Evolutionary conservation across 2,113 vertebrate species (phyloP).

Genomic region (Ceyx margarethae): DNA sequence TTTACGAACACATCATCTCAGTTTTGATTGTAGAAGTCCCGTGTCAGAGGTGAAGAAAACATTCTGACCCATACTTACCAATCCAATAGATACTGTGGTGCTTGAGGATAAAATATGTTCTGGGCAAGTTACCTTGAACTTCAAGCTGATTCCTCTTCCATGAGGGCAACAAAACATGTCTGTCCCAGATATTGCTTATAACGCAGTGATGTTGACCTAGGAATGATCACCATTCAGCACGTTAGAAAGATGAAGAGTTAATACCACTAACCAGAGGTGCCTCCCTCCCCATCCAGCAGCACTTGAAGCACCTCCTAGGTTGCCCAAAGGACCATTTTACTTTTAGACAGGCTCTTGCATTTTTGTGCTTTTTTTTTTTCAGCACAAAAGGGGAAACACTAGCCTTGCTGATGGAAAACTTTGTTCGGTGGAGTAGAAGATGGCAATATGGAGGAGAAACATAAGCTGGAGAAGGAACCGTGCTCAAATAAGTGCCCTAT

Average conservation of each 20-base stretch:
- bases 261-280: background rate
- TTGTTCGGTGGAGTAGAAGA: background rate
- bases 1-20: background rate
- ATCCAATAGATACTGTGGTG: background rate
- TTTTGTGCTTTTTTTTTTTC: background rate
- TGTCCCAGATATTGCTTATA: background rate
- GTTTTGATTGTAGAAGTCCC: background rate
- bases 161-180: background rate
- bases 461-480: background rate
- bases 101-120: background rate
- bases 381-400: conserved; percentile 1
- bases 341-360: background rate
- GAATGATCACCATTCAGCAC: background rate
- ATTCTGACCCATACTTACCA: background rate
- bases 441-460: conserved; percentile 1
- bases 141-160: background rate
- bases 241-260: background rate
- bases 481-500: conserved; percentile 19
- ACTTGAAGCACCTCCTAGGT: background rate
- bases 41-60: accelerated
- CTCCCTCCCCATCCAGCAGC: background rate
- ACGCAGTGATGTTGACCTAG: background rate
- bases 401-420: background rate
- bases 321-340: background rate
- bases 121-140: background rate